Percentiles rank a stretch among this genome's conserved stretches.
These are phyloP conservation scores for Mimas tiliae DNA, from an alignment of 2,888 invertebrate species.

Conservation along the genomic window DNA sequence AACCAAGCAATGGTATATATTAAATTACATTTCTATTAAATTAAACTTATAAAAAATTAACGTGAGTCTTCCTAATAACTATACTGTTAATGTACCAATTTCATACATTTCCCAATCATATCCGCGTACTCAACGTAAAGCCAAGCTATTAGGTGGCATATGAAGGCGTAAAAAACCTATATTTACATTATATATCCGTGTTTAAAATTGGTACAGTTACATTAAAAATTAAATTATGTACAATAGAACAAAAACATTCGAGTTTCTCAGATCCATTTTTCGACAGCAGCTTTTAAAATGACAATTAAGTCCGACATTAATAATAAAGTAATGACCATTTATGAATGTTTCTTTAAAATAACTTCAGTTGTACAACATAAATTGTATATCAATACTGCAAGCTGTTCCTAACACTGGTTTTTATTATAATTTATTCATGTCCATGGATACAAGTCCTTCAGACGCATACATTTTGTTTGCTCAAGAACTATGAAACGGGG, in stretches of 20 bases:
- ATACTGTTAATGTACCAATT: conserved; percentile 54
- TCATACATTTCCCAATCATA: conserved; percentile 36
- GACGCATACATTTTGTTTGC: too few species aligned
- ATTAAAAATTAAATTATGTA: conserved; percentile 36
- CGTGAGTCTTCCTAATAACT: conserved; percentile 36
- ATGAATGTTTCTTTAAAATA: not conserved
- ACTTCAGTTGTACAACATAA: too few species aligned
- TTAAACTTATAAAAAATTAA: conserved; percentile 43
- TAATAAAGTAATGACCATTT: not conserved
- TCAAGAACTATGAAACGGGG: too few species aligned
- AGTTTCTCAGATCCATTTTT: conserved; percentile 37
- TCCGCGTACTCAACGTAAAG: not conserved
- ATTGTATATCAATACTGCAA: too few species aligned
- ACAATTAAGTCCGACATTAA: not conserved
- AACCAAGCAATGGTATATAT: conserved; percentile 52
- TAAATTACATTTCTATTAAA: conserved; percentile 60
- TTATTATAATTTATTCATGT: too few species aligned
- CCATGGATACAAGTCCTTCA: too few species aligned
- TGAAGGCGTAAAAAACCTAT: conserved; percentile 30
- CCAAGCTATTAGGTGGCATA: conserved; percentile 13
- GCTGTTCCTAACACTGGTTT: too few species aligned
- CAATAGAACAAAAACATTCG: conserved; percentile 37
- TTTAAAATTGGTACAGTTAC: conserved; percentile 37
- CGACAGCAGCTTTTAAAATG: not conserved
- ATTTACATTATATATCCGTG: conserved; percentile 43